Percentiles rank a stretch among this genome's conserved stretches.
Evolutionary conservation across 1,140 invertebrate species (phyloP).

Genomic region (Archegozetes longisetosus): DNA sequence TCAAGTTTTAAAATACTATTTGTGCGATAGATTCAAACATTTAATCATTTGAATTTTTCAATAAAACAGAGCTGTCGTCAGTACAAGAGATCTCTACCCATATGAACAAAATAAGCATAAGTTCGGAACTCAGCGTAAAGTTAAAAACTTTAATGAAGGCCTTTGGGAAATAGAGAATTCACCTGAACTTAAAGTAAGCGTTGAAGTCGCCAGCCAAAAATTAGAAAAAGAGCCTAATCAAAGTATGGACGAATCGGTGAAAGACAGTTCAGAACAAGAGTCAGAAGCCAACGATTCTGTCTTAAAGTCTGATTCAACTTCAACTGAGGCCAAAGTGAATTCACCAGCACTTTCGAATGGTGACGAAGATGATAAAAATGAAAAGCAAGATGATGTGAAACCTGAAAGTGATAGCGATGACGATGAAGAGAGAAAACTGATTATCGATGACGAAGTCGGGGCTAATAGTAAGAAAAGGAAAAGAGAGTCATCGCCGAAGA

Average conservation of each 20-base stretch:
- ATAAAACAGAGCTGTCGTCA: constrained; percentile 4
- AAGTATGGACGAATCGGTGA: neutral
- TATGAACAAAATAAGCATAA: constrained; percentile 13
- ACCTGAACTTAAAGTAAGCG: neutral
- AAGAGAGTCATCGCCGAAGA: neutral
- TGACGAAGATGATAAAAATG: neutral
- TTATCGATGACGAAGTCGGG: neutral
- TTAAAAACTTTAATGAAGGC: constrained; percentile 15
- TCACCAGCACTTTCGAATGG: too few species aligned
- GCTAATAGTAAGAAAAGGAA: neutral
- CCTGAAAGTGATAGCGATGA: neutral
- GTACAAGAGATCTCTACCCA: constrained; percentile 4
- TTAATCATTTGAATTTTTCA: constrained; percentile 5
- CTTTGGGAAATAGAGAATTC: constrained; percentile 11
- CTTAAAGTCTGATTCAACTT: neutral
- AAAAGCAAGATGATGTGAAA: neutral
- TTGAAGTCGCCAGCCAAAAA: neutral
- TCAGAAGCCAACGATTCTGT: neutral
- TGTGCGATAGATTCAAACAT: neutral
- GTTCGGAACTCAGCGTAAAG: constrained; percentile 2
- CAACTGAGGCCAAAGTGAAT: neutral
- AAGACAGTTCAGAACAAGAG: constrained; percentile 2
- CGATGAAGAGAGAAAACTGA: neutral
- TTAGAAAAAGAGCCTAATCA: neutral
- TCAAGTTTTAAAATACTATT: neutral